A percentile compares a stretch with the other conserved stretches of the same genome.
phyloP scores from a whole-genome alignment of 1,140 invertebrate species.

The Micrasema minimum region DNA sequence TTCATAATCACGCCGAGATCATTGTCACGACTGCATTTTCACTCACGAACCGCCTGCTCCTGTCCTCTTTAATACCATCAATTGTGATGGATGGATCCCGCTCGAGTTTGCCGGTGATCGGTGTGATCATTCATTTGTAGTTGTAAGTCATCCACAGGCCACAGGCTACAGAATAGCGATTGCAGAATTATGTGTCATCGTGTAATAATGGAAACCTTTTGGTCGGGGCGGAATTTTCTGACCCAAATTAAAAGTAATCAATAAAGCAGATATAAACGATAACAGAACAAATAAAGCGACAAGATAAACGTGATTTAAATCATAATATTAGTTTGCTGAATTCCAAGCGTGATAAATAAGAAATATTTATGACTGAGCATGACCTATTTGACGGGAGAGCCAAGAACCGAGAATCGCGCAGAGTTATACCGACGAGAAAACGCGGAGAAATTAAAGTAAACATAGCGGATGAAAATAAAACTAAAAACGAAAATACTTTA shows the following conservation, averaged over 20 bases:
- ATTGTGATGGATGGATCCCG: slow-evolving; percentile 3
- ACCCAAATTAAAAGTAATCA: no score
- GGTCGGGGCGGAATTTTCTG: no score
- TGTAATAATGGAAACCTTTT: no score
- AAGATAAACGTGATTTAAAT: no score
- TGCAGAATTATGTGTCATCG: no score
- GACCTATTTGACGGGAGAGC: slow-evolving; percentile 18
- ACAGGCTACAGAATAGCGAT: no score
- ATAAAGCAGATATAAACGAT: no score
- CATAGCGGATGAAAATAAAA: slow-evolving; percentile 6
- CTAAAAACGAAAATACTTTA: slow-evolving; percentile 20
- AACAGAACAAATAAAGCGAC: no score
- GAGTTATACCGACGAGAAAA: not conserved
- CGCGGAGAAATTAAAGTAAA: slow-evolving; percentile 9
- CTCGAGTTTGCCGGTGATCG: not conserved
- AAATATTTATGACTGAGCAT: not conserved
- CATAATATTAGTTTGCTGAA: no score
- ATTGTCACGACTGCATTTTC: slow-evolving; percentile 22
- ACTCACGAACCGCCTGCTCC: slow-evolving; percentile 14
- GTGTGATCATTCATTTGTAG: no score
- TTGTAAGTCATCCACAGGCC: no score
- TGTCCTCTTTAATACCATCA: slow-evolving; percentile 8
- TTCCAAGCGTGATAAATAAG: not conserved
- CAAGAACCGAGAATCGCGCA: not conserved
- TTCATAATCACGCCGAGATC: not conserved